Percentiles rank a stretch among this genome's conserved stretches.
phyloP scores from a whole-genome alignment of 2,888 invertebrate species.

The Clusia tigrina region DNA sequence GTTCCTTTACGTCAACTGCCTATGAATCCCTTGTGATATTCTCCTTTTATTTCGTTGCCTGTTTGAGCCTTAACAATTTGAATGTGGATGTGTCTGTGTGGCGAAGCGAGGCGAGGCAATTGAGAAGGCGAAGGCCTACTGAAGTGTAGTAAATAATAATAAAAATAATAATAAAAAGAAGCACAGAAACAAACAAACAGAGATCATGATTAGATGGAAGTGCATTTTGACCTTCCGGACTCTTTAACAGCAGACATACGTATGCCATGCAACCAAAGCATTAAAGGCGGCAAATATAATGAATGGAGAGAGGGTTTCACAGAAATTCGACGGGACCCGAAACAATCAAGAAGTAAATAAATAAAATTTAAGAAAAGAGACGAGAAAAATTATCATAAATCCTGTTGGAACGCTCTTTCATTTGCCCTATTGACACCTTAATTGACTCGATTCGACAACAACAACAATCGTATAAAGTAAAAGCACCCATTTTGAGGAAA shows the following conservation, averaged over 20 bases:
- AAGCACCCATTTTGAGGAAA: neutral
- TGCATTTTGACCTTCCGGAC: slow-evolving; percentile 9
- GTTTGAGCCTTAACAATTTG: slow-evolving; percentile 2
- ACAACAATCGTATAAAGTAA: neutral
- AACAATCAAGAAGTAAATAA: no score
- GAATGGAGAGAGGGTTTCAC: no score
- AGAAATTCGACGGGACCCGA: no score
- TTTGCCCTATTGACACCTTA: no score
- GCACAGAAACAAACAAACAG: no score
- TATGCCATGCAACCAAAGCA: no score
- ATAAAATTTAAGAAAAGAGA: no score
- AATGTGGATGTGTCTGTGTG: no score
- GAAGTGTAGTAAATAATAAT: neutral
- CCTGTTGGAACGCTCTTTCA: no score
- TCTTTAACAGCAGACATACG: neutral
- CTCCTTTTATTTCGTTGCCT: neutral
- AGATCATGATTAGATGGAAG: slow-evolving; percentile 18
- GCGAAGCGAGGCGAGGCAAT: neutral
- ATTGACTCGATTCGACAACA: no score
- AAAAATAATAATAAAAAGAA: slow-evolving; percentile 11
- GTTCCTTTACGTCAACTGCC: neutral
- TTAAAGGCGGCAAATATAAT: no score
- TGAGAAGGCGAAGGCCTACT: neutral
- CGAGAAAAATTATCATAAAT: no score
- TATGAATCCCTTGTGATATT: slow-evolving; percentile 3